Percentiles rank a stretch among this genome's conserved stretches.
Evolutionary conservation across 1,140 invertebrate species (phyloP).

Genomic region (Drosophila quadrilineata): DNA sequence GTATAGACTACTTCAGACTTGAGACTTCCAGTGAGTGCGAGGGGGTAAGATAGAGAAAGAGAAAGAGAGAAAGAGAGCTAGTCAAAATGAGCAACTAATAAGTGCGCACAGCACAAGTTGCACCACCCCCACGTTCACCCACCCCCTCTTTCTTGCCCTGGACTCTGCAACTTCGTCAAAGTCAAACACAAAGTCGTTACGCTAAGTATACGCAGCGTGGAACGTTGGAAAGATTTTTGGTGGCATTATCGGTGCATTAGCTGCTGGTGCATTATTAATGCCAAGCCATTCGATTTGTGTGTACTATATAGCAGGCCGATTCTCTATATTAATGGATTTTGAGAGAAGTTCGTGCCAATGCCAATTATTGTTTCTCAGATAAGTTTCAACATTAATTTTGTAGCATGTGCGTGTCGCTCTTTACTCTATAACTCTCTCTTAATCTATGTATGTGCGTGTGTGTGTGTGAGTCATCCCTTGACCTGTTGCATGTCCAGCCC

Average conservation of each 20-base stretch:
- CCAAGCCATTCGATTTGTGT: constrained; percentile 40
- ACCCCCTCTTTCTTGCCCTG: too few species aligned
- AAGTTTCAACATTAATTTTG: constrained; percentile 34
- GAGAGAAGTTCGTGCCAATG: constrained; percentile 23
- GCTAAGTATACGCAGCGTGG: constrained; percentile 15
- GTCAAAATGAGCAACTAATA: constrained; percentile 32
- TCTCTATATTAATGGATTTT: constrained; percentile 42
- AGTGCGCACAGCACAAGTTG: constrained; percentile 35
- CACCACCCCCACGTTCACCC: too few species aligned
- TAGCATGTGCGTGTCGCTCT: constrained; percentile 29
- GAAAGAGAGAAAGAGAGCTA: not conserved
- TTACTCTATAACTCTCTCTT: too few species aligned
- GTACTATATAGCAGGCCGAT: not conserved
- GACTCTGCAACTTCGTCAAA: constrained; percentile 65
- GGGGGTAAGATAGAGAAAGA: not conserved
- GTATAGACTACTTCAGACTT: constrained; percentile 43
- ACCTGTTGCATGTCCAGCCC: constrained; percentile 60
- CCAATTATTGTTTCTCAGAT: constrained; percentile 33
- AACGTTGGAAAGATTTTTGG: too few species aligned
- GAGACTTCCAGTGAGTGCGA: constrained; percentile 13
- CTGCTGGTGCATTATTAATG: constrained; percentile 65
- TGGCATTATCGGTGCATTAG: constrained; percentile 70
- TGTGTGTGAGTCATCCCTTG: constrained; percentile 45
- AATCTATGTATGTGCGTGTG: too few species aligned
- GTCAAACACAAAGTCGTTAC: constrained; percentile 66